Conservation (phyloP, 2,797 vertebrate genomes). For the Heliangelus exortis region DNA sequence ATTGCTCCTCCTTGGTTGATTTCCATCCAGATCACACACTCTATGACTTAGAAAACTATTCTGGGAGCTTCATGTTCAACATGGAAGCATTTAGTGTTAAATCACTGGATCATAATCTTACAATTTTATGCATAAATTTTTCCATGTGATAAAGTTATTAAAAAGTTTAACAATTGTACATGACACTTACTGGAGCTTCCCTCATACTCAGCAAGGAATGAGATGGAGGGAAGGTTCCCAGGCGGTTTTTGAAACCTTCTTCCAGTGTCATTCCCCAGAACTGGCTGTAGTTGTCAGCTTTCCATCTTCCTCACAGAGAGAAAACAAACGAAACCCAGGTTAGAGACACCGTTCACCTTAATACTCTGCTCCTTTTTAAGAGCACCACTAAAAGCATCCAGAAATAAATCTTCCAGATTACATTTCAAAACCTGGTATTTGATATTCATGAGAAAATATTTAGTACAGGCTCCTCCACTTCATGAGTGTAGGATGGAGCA, state of each 20-base stretch:
- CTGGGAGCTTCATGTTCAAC: neutral
- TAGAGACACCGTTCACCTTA: neutral
- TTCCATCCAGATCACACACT: neutral
- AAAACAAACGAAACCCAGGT: neutral
- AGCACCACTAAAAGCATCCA: neutral
- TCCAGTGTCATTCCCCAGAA: conserved; percentile 82
- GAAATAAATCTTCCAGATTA: neutral
- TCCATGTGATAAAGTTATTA: neutral
- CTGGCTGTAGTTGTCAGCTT: conserved; percentile 79
- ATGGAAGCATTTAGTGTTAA: neutral
- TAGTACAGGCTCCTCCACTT: neutral
- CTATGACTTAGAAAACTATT: neutral
- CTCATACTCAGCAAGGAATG: conserved; percentile 75
- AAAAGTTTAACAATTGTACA: neutral
- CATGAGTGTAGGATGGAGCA: neutral
- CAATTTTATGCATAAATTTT: neutral
- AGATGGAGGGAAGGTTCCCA: conserved; percentile 79
- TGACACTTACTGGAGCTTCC: conserved; percentile 71
- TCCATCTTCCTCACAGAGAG: conserved; percentile 75
- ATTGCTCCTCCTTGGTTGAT: neutral
- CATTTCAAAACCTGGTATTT: neutral
- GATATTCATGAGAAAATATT: neutral
- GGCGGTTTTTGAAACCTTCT: conserved; percentile 76
- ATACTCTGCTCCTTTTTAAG: neutral
- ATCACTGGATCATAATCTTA: neutral